Conservation (phyloP, 2,888 invertebrate genomes). For the Maniola hyperantus region DNA sequence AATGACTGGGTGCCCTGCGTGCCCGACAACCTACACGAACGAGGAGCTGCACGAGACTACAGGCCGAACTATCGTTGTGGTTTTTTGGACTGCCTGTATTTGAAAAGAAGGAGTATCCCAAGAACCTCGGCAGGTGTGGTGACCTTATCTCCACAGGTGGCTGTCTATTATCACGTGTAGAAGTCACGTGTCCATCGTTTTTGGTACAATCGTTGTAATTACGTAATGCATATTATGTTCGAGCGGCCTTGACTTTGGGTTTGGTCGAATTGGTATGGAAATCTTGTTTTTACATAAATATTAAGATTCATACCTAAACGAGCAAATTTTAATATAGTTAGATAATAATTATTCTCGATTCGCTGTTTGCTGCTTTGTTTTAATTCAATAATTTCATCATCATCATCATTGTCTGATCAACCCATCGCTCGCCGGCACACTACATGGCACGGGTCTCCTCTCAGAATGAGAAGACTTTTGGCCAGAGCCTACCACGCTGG, state of each 20-base stretch:
- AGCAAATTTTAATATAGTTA: not conserved
- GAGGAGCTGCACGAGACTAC: no score
- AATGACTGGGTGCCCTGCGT: no score
- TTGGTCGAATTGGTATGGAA: not conserved
- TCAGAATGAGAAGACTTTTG: no score
- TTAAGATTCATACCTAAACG: not conserved
- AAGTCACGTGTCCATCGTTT: slow-evolving; percentile 17
- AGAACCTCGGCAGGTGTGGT: not conserved
- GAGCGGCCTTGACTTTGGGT: slow-evolving; percentile 23
- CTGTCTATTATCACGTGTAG: slow-evolving; percentile 16
- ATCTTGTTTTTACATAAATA: slow-evolving; percentile 3
- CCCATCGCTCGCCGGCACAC: no score
- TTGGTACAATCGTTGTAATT: slow-evolving; percentile 4
- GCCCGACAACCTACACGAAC: no score
- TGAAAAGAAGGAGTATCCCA: no score
- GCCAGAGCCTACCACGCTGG: no score
- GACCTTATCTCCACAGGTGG: not conserved
- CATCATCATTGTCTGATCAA: no score
- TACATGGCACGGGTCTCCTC: no score
- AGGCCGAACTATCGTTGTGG: no score
- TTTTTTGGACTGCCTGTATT: no score
- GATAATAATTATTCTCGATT: not conserved
- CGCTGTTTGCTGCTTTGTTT: not conserved
- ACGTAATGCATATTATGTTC: slow-evolving; percentile 12
- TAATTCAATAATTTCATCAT: no score